Base-by-base conservation (phyloP, 2,113 vertebrate genomes). In the Nesoenas mayeri region DNA sequence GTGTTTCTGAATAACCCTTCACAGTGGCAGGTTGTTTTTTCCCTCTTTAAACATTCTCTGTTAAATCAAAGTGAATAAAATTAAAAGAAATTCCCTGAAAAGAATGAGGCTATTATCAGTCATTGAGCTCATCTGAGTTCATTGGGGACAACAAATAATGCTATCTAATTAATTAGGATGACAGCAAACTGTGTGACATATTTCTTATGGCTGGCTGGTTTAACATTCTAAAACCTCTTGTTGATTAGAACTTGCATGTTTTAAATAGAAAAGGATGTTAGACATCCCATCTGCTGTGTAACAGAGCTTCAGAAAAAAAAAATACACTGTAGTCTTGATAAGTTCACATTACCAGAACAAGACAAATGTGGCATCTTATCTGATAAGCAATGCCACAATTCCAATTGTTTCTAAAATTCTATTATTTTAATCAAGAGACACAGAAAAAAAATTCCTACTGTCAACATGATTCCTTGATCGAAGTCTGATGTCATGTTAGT, bases 111-210 rank as follows among this genome's bases (percentile, higher is more conserved):
- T 98, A 97, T 97, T 98, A 97, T 97, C 93, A 95, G 78, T 86
- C 91, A 95, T 80, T 97, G 93, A 97, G 94, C 97, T 98, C 97
- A 97, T 96, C 96, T 61, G 89, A 96, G 96, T 97, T 98, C 97
- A 97, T n/a, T 97, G 80, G 96, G 95, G 96, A 98, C 97, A 97
- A 75, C 91, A 97, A 98, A 98, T 98, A 98, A 98, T 97, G 96
- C 96, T 97, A 96, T 97, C 98, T 98, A 98, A 98, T 98, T 98
- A 98, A 98, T 98, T 98, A 98, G 89, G 94, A 98, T 98, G 98
- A 98, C 97, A 98, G 96, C 79, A 97, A 98, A 97, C 96, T 96
- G 86, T 97, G 96, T 98, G 97, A 98, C 98, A 98, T 95, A 97
- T 97, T 98, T 98, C 95, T 93, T 98, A 98, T 97, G 98, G 98